Evolutionary conservation across 1,140 invertebrate species (phyloP).

Genomic region (Heliconius hermathena): DNA sequence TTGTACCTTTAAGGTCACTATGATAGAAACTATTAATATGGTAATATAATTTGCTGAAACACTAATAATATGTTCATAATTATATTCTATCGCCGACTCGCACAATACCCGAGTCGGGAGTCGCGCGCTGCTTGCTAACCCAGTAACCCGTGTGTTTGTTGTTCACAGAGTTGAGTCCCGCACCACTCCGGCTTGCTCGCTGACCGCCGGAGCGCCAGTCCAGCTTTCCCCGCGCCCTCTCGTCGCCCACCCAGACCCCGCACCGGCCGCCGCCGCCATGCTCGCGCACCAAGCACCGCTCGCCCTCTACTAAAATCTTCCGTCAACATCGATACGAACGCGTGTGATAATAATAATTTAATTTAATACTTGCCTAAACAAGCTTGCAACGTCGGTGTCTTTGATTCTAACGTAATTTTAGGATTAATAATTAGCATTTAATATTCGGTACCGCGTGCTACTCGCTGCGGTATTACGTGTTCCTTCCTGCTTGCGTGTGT

Average conservation of each 20-base stretch:
- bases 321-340: conserved; percentile 79
- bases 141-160: conserved; percentile 82
- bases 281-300: conserved; percentile 77
- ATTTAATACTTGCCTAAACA: conserved; percentile 79
- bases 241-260: conserved; percentile 70
- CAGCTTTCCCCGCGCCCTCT: conserved; percentile 77
- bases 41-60: background rate
- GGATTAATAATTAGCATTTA: conserved; percentile 70
- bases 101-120: background rate
- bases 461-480: conserved; percentile 47
- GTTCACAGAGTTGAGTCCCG: conserved; percentile 81
- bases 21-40: background rate
- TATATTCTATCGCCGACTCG: background rate
- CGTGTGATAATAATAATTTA: conserved; percentile 76
- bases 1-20: background rate
- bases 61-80: background rate
- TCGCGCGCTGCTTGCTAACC: conserved; percentile 72
- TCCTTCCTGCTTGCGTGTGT: conserved; percentile 52
- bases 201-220: conserved; percentile 80
- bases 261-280: conserved; percentile 74
- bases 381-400: conserved; percentile 80
- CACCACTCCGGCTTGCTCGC: conserved; percentile 79
- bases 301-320: conserved; percentile 77
- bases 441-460: conserved; percentile 52
- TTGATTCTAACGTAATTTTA: conserved; percentile 75